Evolutionary conservation across 2,797 vertebrate genomes (phyloP).

Genomic region (Acrocephalus scirpaceus): DNA sequence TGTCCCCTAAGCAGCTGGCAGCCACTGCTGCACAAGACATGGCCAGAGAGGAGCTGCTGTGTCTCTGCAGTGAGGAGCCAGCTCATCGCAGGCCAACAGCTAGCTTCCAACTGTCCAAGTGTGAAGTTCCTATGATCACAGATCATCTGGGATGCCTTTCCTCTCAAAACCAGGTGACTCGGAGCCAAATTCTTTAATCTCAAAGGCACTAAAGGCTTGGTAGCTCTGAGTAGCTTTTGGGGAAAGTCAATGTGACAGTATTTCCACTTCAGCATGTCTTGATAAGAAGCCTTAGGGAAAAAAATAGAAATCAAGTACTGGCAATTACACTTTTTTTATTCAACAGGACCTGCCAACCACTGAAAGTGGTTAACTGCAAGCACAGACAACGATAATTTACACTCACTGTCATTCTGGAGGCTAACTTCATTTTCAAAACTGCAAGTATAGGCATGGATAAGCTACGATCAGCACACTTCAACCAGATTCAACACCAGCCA

Average conservation of each 20-base stretch:
- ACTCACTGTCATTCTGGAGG: slow-evolving; percentile 44
- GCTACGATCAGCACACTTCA: slow-evolving; percentile 46
- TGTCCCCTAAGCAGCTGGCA: background rate
- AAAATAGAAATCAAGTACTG: background rate
- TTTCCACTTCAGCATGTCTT: background rate
- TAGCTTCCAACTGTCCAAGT: slow-evolving; percentile 54
- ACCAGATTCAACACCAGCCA: slow-evolving; percentile 30
- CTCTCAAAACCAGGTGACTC: slow-evolving; percentile 47
- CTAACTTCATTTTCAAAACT: slow-evolving; percentile 41
- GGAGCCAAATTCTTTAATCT: slow-evolving; percentile 34
- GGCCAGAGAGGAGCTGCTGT: background rate
- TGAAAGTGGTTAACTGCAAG: slow-evolving; percentile 16
- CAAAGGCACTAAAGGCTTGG: slow-evolving; percentile 18
- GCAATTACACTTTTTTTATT: background rate
- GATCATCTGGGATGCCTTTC: slow-evolving; percentile 59
- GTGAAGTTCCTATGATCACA: slow-evolving; percentile 64
- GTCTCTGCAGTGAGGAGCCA: background rate
- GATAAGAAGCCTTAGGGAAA: background rate
- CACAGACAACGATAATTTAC: slow-evolving; percentile 52
- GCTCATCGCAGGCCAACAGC: background rate
- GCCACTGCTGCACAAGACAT: background rate
- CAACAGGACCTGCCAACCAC: background rate
- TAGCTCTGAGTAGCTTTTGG: background rate
- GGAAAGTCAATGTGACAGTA: background rate
- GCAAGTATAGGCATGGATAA: slow-evolving; percentile 59